Percentiles rank a stretch among this genome's conserved stretches.
phyloP scores from a whole-genome alignment of 2,113 vertebrate genomes.

The Mobula hypostoma region DNA sequence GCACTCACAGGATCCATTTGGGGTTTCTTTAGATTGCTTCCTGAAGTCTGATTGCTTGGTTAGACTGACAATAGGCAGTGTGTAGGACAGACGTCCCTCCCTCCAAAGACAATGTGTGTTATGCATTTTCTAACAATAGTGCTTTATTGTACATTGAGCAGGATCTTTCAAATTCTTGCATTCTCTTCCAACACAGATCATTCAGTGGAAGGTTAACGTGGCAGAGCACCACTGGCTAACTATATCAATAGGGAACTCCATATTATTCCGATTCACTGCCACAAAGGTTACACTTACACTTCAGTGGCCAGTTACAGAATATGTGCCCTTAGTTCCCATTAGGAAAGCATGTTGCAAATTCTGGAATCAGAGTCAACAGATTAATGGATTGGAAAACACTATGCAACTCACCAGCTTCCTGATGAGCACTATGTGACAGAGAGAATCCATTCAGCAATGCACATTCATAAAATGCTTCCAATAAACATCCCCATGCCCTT shows the following conservation, averaged over 20 bases:
- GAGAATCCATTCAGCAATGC: background rate
- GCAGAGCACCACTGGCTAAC: background rate
- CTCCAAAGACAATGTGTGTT: background rate
- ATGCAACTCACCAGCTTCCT: background rate
- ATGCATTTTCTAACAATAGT: background rate
- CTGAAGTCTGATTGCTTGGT: background rate
- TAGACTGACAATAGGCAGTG: background rate
- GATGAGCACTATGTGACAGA: background rate
- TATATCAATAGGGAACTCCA: background rate
- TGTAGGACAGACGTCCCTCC: background rate
- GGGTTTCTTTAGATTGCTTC: background rate
- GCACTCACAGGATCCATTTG: background rate
- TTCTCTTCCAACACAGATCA: background rate
- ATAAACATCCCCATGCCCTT: background rate
- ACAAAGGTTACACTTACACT: background rate
- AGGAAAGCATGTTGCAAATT: background rate
- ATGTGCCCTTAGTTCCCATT: background rate
- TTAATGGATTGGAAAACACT: background rate
- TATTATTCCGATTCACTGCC: background rate
- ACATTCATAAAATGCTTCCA: background rate
- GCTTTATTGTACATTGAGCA: background rate
- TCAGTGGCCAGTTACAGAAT: background rate
- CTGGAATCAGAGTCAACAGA: background rate
- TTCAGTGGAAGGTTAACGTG: background rate
- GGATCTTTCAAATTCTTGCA: background rate